Evolutionary conservation across 1,140 invertebrate species (phyloP), one percentile per base, ranked within the genome.

Genomic region (Alviniconcha marisindica): DNA sequence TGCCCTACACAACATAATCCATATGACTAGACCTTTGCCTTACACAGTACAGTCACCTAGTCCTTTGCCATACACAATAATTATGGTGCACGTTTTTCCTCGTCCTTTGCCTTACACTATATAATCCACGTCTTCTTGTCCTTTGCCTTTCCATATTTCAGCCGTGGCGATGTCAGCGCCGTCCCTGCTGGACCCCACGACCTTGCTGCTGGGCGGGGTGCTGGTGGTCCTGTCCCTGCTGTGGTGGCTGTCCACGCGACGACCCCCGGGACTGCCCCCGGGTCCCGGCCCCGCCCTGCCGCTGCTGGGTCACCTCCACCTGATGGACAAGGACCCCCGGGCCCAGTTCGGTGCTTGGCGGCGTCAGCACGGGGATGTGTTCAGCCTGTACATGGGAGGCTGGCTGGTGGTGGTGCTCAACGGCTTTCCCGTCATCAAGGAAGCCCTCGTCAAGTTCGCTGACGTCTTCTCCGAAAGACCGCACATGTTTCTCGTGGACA

Each of bases 341-440:
- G 3, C 1, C n/a, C 28, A 42, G 38, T 87, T 85, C 63, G 33
- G 40, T n/a, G 5, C 44, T 3, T 74, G 85, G 12, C 44, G 84
- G 15, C 74, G 54, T 48, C 84, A 78, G 71, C 85, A 88, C 73
- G 88, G 88, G 4, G 85, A 89, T 38, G 73, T 89, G 7, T 86
- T 81, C 71, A 86, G 85, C 48, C 40, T 86, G n/a, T 83, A 83
- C 63, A 18, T 86, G 7, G 80, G 79, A 28, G 77, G 76, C 31
- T 33, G 42, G 10, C 44, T 74, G 42, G 38, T 86, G 40, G 71
- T 88, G 12, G 82, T 86, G 31, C 69, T 88, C 0, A 84, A 83
- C 48, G 84, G 87, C 5, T 88, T 77, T 63, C 60, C 83, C 38
- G 73, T 69, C 74, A 85, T 88, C 31, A 79, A 84, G 28, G 83